Conservation (phyloP, 2,113 vertebrate species). For the Proteles cristata region DNA sequence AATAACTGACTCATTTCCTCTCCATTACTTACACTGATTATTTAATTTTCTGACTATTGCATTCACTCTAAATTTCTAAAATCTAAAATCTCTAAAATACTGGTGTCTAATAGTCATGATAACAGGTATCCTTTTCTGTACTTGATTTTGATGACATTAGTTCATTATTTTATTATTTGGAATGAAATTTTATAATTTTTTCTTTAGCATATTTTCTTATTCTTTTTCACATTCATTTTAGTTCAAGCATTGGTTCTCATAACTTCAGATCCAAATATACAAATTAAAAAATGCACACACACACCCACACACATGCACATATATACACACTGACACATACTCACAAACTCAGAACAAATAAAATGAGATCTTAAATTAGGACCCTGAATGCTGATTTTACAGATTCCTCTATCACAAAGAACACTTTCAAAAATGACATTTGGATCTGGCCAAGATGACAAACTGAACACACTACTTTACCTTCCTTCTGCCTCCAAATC, state of each 20-base stretch:
- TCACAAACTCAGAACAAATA: background rate
- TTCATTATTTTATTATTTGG: background rate
- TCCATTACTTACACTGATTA: background rate
- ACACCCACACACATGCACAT: background rate
- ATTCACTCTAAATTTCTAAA: background rate
- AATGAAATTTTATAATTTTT: background rate
- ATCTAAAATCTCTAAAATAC: constrained; percentile 5
- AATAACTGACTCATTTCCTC: background rate
- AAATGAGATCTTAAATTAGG: background rate
- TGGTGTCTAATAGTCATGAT: background rate
- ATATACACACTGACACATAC: background rate
- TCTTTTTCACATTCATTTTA: background rate
- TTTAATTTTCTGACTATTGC: background rate
- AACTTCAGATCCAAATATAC: background rate
- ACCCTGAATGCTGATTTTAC: background rate
- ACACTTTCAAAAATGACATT: background rate
- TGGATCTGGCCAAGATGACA: background rate
- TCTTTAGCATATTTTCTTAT: background rate
- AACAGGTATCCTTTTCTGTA: background rate
- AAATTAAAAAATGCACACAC: background rate
- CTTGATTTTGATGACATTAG: background rate
- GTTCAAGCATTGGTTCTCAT: background rate
- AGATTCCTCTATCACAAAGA: background rate
- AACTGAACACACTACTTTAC: background rate
- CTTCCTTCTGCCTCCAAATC: background rate